Evolutionary conservation across 2,113 vertebrate genomes (phyloP), one percentile per base, ranked within the genome.

Genomic region (Otolemur garnettii): DNA sequence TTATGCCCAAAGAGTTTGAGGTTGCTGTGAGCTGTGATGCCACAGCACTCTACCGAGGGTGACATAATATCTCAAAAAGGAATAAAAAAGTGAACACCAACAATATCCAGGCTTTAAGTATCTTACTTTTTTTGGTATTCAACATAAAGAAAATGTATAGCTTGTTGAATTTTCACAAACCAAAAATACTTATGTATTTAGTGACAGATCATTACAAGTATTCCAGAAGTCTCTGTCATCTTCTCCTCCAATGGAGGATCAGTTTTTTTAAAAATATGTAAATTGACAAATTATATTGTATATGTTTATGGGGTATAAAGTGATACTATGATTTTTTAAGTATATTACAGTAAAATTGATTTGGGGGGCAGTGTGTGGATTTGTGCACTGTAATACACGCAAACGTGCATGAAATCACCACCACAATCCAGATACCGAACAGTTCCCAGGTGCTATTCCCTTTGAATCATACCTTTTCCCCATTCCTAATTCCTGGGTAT

Each of bases 131-230:
- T 77, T 50, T 95, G 55, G 38, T 8, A 87, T 87, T 79, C 85
- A 38, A 30, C 21, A 68, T 15, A 87, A 26, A 96, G 26, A 85
- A 90, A 92, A 95, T 50, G 19, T 84, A 93, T 50, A 69, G 60
- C 8, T 35, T 91, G 35, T 26, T 55, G 18, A 79, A 74, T 93
- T 84, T 93, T 75, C 57, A 91, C 53, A 91, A 93, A 88, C 22
- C 72, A 60, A 24, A 69, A 95, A 71, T 69, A 89, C 30, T 15
- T 69, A 45, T 85, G 33, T 71, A 71, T 35, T 3, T 12, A 28
- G n/a, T 1, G 68, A 64, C n/a, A 77, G 45, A 75, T 15, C 30
- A 71, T 66, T 69, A 59, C 1, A 53, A 33, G 17, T 30, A 71
- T 53, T 30, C 28, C n/a, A 55, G 45, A 84, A 62, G 42, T 45